A percentile compares a stretch with the other conserved stretches of the same genome.
Conservation (phyloP, 2,888 invertebrate genomes). For the Aphodius granarius region DNA sequence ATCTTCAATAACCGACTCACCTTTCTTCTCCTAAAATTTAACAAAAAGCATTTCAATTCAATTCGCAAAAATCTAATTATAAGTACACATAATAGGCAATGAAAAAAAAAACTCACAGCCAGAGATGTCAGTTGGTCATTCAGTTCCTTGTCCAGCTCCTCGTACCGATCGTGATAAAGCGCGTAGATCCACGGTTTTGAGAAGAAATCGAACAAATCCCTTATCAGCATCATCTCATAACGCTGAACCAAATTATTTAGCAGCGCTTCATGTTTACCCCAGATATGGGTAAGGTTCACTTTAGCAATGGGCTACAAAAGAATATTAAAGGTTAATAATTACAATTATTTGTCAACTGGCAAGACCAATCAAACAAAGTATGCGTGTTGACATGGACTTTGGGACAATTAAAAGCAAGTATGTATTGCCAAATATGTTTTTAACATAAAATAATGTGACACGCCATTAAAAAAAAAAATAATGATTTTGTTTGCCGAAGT, state of each 20-base stretch:
- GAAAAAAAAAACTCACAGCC: slow-evolving; percentile 24
- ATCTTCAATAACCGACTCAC: slow-evolving; percentile 40
- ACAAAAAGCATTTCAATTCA: not conserved
- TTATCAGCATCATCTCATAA: slow-evolving; percentile 63
- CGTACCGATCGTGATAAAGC: slow-evolving; percentile 66
- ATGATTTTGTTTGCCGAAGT: not conserved
- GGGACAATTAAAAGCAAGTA: not conserved
- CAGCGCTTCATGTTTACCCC: slow-evolving; percentile 73
- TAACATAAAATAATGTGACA: not conserved
- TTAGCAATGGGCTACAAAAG: slow-evolving; percentile 19
- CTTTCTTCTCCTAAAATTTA: slow-evolving; percentile 36
- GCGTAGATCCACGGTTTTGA: slow-evolving; percentile 67
- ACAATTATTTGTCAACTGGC: no score
- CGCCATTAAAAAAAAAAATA: no score
- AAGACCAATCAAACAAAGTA: no score
- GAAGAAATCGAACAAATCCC: slow-evolving; percentile 69
- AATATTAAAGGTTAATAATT: not conserved
- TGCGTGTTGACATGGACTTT: not conserved
- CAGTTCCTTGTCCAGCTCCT: slow-evolving; percentile 52
- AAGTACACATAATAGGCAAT: no score
- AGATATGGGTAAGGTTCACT: slow-evolving; percentile 51
- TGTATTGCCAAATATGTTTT: not conserved
- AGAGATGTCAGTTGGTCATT: slow-evolving; percentile 30
- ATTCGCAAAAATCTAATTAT: not conserved
- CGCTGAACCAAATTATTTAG: slow-evolving; percentile 68